Conservation (phyloP, 1,140 invertebrate genomes). For the Brachionus plicatilis region DNA sequence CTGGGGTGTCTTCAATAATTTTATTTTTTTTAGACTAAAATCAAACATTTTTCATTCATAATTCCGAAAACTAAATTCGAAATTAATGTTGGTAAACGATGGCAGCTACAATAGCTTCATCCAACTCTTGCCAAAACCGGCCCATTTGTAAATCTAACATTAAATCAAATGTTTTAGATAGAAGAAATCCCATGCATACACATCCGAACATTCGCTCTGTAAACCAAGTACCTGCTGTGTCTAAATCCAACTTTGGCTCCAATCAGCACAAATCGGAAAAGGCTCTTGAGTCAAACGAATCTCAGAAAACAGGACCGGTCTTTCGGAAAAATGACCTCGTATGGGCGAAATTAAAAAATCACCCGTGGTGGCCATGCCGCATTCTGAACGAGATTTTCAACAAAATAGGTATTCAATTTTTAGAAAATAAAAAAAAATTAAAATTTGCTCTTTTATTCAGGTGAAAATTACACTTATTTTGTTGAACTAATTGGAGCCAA, state of each 20-base stretch:
- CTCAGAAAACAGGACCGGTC: not conserved
- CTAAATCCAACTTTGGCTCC: not conserved
- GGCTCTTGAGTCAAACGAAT: not conserved
- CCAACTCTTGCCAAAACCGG: not conserved
- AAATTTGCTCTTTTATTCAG: not conserved
- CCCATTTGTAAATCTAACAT: not conserved
- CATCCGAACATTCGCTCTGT: not conserved
- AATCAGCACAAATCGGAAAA: not conserved
- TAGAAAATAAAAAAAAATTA: not conserved
- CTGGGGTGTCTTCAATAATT: not conserved
- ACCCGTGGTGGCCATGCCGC: constrained; percentile 34
- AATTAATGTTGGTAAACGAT: not conserved
- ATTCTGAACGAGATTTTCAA: not conserved
- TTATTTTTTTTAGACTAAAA: not conserved
- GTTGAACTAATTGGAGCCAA: not conserved
- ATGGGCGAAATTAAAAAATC: constrained; percentile 28
- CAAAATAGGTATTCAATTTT: not conserved
- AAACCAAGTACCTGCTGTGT: not conserved
- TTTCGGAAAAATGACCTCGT: not conserved
- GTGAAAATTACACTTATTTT: not conserved
- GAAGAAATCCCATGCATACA: not conserved
- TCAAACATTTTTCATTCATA: not conserved
- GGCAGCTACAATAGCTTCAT: constrained; percentile 22
- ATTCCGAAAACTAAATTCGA: not conserved
- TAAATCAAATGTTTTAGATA: constrained; percentile 11